These are phyloP conservation scores for Carcina quercana DNA, from an alignment of 2,888 invertebrate genomes.

Conservation along the genomic window DNA sequence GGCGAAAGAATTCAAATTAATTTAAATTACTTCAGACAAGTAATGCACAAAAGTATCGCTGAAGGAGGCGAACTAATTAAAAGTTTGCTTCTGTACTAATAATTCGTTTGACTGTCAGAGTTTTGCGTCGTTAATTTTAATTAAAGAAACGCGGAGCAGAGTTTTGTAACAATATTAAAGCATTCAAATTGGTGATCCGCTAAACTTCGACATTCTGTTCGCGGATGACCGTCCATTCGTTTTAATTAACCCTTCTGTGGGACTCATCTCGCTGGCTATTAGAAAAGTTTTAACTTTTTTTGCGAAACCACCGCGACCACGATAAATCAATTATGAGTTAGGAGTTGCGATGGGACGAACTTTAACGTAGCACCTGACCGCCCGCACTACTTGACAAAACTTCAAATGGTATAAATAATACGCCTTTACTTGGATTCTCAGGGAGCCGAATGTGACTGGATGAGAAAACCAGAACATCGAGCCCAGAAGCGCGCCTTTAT, in stretches of 20 bases:
- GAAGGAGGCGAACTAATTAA: slow-evolving; percentile 69
- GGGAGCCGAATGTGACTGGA: too few relatives aligned
- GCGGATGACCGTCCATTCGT: slow-evolving; percentile 68
- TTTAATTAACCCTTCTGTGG: slow-evolving; percentile 66
- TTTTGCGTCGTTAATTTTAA: slow-evolving; percentile 74
- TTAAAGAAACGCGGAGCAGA: slow-evolving; percentile 67
- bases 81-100: slow-evolving; percentile 72
- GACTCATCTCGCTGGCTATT: slow-evolving; percentile 49
- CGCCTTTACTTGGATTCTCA: too few relatives aligned
- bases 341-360: slow-evolving; percentile 25
- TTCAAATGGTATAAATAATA: too few relatives aligned
- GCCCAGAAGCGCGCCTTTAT: too few relatives aligned
- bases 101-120: slow-evolving; percentile 74
- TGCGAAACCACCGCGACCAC: slow-evolving; percentile 31
- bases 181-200: slow-evolving; percentile 72
- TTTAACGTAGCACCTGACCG: too few relatives aligned
- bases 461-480: too few relatives aligned
- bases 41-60: slow-evolving; percentile 66
- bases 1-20: slow-evolving; percentile 58
- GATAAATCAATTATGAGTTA: slow-evolving; percentile 53
- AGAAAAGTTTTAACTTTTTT: slow-evolving; percentile 46
- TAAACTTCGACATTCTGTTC: slow-evolving; percentile 66
- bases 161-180: slow-evolving; percentile 73
- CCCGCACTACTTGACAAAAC: too few relatives aligned
- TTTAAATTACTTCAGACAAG: slow-evolving; percentile 58